These are phyloP conservation scores for Sceloporus undulatus DNA, from an alignment of 2,113 vertebrate species.

Conservation along the genomic window DNA sequence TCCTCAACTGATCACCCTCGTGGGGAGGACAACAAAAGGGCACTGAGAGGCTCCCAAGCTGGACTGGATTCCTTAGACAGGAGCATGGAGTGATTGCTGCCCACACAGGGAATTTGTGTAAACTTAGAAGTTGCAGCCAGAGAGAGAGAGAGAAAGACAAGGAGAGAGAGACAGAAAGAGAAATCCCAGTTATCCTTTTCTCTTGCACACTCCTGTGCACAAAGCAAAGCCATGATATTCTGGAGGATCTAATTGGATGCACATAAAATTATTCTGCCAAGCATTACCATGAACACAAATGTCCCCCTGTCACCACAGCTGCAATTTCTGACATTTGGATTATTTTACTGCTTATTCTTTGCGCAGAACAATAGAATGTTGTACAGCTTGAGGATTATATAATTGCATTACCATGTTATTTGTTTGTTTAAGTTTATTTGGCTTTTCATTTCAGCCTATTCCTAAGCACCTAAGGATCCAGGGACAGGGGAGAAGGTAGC, in stretches of 20 bases:
- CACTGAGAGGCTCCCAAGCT: conserved; percentile 48
- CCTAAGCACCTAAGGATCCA: not conserved
- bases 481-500: too few species aligned
- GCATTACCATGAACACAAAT: not conserved
- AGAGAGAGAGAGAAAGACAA: not conserved
- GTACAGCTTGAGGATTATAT: not conserved
- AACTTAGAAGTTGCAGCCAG: conserved; percentile 34
- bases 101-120: conserved; percentile 59
- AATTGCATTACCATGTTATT: not conserved
- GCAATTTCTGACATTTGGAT: not conserved
- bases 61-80: conserved; percentile 66
- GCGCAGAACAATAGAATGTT: not conserved
- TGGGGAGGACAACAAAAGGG: conserved; percentile 71
- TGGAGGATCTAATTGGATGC: not conserved
- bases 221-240: conserved; percentile 12
- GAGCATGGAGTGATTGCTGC: conserved; percentile 59
- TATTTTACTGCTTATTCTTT: not conserved
- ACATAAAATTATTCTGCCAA: not conserved
- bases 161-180: not conserved
- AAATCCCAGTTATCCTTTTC: conserved; percentile 17
- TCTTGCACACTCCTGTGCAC: conserved; percentile 22
- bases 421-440: not conserved
- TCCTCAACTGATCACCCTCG: conserved; percentile 73
- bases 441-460: not conserved
- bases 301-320: not conserved